phyloP scores from a whole-genome alignment of 2,113 vertebrate genomes.

The Taurulus bubalis region DNA sequence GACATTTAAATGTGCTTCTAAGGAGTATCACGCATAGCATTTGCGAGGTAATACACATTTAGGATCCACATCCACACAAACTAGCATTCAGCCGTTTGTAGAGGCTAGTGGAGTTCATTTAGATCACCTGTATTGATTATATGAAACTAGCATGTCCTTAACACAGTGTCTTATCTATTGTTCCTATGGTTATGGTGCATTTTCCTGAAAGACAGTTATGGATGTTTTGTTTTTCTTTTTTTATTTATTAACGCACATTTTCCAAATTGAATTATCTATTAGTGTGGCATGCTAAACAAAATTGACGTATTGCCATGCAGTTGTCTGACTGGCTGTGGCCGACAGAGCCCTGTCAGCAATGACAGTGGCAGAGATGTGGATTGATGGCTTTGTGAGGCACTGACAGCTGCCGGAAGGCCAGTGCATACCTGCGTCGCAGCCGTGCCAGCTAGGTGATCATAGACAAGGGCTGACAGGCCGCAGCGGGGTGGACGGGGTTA shows the following conservation, averaged over 20 bases:
- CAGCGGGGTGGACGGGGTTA: slow-evolving; percentile 64
- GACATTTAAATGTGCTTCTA: not conserved
- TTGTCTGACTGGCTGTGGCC: slow-evolving; percentile 58
- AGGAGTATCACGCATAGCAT: not conserved
- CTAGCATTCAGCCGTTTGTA: not conserved
- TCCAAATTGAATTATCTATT: slow-evolving; percentile 43
- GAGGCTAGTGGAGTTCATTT: not conserved
- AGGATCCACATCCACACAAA: not conserved
- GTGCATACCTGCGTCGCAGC: slow-evolving; percentile 61
- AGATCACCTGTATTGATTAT: not conserved
- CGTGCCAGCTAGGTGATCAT: slow-evolving; percentile 69
- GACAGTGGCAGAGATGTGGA: slow-evolving; percentile 70
- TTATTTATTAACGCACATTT: slow-evolving; percentile 36
- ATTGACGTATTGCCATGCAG: slow-evolving; percentile 60
- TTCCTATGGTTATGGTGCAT: not conserved
- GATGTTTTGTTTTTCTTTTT: not conserved
- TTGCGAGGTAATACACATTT: slow-evolving; percentile 4
- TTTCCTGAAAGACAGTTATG: not conserved
- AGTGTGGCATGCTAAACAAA: slow-evolving; percentile 60
- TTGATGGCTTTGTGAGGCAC: slow-evolving; percentile 75
- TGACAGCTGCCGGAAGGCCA: slow-evolving; percentile 72
- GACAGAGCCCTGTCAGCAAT: slow-evolving; percentile 61
- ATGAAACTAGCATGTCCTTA: not conserved
- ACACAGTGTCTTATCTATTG: not conserved
- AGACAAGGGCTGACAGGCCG: slow-evolving; percentile 67